phyloP scores from a whole-genome alignment of 2,797 vertebrate species.

The Pristis pectinata region DNA sequence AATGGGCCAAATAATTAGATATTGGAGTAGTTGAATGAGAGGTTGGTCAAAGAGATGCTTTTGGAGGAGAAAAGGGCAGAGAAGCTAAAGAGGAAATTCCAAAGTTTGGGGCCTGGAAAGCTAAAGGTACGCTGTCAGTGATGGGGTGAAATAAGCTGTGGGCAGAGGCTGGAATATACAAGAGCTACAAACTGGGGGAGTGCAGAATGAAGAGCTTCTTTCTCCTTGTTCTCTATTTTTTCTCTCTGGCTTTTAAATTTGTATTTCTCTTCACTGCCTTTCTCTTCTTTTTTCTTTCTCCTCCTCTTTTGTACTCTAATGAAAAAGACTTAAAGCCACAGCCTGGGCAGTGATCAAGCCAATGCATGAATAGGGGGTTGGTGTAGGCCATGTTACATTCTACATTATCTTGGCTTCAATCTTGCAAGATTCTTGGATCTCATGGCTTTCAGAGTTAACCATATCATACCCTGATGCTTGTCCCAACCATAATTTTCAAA shows the following conservation, averaged over 20 bases:
- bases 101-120: background rate
- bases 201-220: background rate
- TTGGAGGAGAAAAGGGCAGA: background rate
- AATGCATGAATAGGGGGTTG: background rate
- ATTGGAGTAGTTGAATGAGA: too few relatives aligned
- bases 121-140: background rate
- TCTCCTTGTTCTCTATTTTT: slow-evolving; percentile 36
- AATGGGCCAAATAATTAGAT: too few relatives aligned
- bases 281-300: slow-evolving; percentile 31
- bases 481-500: background rate
- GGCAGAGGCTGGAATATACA: background rate
- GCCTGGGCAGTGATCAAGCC: background rate
- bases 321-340: background rate
- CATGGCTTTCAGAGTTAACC: background rate
- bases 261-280: background rate
- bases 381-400: too few relatives aligned
- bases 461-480: background rate
- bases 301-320: slow-evolving; percentile 52
- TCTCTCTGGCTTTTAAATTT: background rate
- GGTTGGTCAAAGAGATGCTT: background rate
- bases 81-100: background rate
- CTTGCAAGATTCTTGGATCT: background rate
- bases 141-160: background rate
- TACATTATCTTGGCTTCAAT: background rate
- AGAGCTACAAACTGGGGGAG: background rate